These are phyloP conservation scores for Nymphalis urticae DNA, from an alignment of 2,888 invertebrate species.

Conservation along the genomic window DNA sequence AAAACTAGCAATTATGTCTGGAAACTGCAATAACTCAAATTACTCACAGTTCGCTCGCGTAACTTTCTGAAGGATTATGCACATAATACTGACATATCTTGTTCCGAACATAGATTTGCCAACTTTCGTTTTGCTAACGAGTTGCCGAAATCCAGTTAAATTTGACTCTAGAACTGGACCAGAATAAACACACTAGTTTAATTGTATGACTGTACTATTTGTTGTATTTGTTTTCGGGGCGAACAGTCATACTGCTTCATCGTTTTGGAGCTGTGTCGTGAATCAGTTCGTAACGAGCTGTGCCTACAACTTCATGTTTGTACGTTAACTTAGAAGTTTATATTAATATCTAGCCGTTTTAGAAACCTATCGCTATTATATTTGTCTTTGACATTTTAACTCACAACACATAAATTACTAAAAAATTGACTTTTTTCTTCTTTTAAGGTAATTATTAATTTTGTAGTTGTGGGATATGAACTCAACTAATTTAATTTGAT, in stretches of 20 bases:
- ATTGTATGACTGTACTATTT: constrained; percentile 2
- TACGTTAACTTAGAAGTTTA: too few species aligned
- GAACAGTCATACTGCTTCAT: constrained; percentile 2
- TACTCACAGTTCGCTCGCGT: constrained; percentile 20
- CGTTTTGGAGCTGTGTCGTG: neutral
- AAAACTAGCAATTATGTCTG: constrained; percentile 15
- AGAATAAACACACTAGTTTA: constrained; percentile 22
- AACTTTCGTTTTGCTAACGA: constrained; percentile 30
- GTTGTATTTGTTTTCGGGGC: constrained; percentile 1
- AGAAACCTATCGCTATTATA: too few species aligned
- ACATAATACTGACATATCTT: constrained; percentile 30
- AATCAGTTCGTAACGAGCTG: too few species aligned
- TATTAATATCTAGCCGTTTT: too few species aligned
- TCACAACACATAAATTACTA: too few species aligned
- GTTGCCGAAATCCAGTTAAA: constrained; percentile 31
- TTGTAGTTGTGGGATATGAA: too few species aligned
- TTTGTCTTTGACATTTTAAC: too few species aligned
- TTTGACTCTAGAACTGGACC: constrained; percentile 20
- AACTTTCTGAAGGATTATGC: constrained; percentile 30
- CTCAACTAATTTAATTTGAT: too few species aligned
- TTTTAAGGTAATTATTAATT: too few species aligned
- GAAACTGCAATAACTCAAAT: constrained; percentile 25
- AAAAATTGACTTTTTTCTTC: too few species aligned
- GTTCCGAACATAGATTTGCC: constrained; percentile 28
- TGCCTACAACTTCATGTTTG: too few species aligned